Percentiles rank a stretch among this genome's conserved stretches.
These are phyloP conservation scores for Solenopsis invicta DNA, from an alignment of 1,140 invertebrate species.

Conservation along the genomic window DNA sequence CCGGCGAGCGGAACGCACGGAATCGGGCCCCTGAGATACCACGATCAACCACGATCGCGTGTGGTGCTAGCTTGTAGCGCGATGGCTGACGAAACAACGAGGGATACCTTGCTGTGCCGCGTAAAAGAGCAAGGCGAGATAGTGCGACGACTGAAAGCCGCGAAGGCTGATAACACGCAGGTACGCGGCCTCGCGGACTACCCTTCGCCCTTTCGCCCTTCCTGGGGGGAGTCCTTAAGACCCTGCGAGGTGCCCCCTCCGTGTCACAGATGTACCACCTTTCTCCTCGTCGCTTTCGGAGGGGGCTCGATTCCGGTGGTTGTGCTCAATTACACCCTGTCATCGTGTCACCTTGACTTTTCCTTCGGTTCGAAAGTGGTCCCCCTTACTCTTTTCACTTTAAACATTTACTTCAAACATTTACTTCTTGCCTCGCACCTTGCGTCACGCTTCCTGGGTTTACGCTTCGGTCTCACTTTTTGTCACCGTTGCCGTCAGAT, in stretches of 20 bases:
- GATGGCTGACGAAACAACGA: constrained; percentile 84
- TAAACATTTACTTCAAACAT: not conserved
- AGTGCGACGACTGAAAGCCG: constrained; percentile 93
- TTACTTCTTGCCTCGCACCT: not conserved
- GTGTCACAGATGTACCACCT: not conserved
- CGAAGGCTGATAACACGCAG: constrained; percentile 92
- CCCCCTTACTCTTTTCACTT: not conserved
- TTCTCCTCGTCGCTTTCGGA: not conserved
- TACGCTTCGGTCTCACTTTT: not conserved
- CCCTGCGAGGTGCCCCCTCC: too few relatives aligned
- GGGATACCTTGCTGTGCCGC: constrained; percentile 88
- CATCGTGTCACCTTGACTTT: constrained; percentile 29
- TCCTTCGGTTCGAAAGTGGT: not conserved
- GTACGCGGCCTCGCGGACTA: constrained; percentile 84
- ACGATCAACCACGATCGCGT: not conserved
- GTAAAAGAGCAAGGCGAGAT: constrained; percentile 94
- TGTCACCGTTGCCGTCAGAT: not conserved
- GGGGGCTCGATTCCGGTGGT: not conserved
- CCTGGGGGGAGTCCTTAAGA: not conserved
- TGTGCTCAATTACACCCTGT: not conserved
- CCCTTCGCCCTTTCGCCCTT: not conserved
- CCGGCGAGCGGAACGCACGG: constrained; percentile 38
- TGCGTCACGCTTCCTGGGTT: not conserved
- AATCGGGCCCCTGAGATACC: constrained; percentile 18
- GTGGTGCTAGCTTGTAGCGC: constrained; percentile 49